Evolutionary conservation across 1,140 invertebrate species (phyloP), one percentile per base, ranked within the genome.

Genomic region (Odontomachus brunneus): DNA sequence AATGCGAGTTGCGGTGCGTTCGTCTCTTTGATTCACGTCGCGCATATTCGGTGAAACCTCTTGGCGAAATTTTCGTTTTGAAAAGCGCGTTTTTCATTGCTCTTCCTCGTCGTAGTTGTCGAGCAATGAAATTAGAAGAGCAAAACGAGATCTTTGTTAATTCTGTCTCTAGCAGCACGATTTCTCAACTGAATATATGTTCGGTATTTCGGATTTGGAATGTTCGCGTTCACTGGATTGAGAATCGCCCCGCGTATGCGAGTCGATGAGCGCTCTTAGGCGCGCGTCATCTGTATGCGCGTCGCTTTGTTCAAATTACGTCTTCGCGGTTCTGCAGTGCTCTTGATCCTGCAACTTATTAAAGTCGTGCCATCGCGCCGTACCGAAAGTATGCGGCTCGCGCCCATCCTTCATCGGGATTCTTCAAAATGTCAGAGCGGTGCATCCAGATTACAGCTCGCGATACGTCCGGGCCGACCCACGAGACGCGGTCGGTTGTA

Each of bases 381-480:
- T 12, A 15, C 38, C 44, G 19, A 66, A 67, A 51, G 66, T 53
- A 69, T 69, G 48, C 48, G 66, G 38, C 63, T 48, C 63, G 63
- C 38, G 63, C 15, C 44, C 44, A 78, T 38, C 63, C 75, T 57
- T 80, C 75, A 55, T 66, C 63, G 63, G 63, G 75, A 55, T 57
- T 67, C 49, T 57, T 69, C 51, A 69, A 71, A 80, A 80, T 80
- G 75, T 71, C 75, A 80, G 75, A n/a, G 51, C 75, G 65, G 65
- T 29, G 12, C 24, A 69, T 29, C 22, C 22, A 80, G 65, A 80
- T 80, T 80, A 80, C 65, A 80, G 75, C 65, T 29, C 19, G 75
- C 53, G 49, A 66, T 74, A 75, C 33, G n/a, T 22, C n/a, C n/a
- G 14, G n/a, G 19, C n/a, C 38, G 38, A 74, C 24, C 60, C 38